Percentiles rank a stretch among this genome's conserved stretches.
phyloP scores from a whole-genome alignment of 2,888 invertebrate genomes.

The Pyrocoelia pectoralis region DNA sequence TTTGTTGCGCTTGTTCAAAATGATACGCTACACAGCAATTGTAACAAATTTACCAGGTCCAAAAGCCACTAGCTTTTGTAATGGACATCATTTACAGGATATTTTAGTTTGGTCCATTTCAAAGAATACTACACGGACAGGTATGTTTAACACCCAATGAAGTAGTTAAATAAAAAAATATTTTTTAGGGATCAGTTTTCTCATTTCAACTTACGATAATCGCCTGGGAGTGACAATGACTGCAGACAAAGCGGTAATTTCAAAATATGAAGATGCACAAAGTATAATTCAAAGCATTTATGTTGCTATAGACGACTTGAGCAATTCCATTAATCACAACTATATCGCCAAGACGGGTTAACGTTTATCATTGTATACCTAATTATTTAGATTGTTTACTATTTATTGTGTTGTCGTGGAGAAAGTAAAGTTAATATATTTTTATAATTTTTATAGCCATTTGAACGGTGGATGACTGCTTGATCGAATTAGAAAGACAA shows the following conservation, averaged over 20 bases:
- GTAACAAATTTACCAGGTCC: constrained; percentile 15
- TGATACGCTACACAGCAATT: neutral
- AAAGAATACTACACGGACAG: constrained; percentile 1
- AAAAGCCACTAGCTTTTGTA: neutral
- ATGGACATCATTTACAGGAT: neutral
- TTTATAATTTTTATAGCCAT: too few relatives aligned
- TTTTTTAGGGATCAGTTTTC: neutral
- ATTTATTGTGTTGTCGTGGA: too few relatives aligned
- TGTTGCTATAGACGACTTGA: neutral
- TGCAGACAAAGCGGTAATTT: constrained; percentile 3
- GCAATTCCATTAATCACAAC: neutral
- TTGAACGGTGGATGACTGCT: too few relatives aligned
- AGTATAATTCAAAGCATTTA: neutral
- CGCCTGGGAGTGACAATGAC: neutral
- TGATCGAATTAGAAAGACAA: too few relatives aligned
- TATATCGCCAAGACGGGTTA: too few relatives aligned
- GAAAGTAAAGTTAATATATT: too few relatives aligned
- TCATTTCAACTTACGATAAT: constrained; percentile 11
- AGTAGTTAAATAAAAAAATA: neutral
- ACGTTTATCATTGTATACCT: too few relatives aligned
- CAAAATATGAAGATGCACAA: neutral
- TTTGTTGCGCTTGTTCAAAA: neutral
- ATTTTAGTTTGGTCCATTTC: neutral
- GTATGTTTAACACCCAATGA: neutral
- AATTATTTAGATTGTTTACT: too few relatives aligned